Evolutionary conservation across 2,797 vertebrate species (phyloP), one percentile per base, ranked within the genome.

Genomic region (Trematomus bernacchii): DNA sequence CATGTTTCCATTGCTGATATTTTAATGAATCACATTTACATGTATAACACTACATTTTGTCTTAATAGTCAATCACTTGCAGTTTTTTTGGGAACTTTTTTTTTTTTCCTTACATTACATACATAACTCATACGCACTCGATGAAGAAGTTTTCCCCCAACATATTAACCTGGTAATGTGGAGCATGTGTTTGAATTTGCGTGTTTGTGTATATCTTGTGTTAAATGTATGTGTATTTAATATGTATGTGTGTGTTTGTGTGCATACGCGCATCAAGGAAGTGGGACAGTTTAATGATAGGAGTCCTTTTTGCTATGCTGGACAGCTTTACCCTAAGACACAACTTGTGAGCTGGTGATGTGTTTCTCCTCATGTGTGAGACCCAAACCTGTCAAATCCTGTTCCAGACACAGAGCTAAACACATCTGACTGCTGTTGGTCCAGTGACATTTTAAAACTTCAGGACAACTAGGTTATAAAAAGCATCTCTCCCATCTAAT

Each of bases 41-140:
- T 93, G 91, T 93, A 94, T 95, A 94, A 95, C 93, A 95, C 94
- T 94, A 95, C 91, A 91, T 90, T 92, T 94, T 93, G 85, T 91
- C 87, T 92, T 91, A 88, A 92, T 95, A 91, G 90, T 95, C 86
- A 91, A 90, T 92, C 88, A 92, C 89, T 94, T 93, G 89, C 87
- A 90, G 89, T 93, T 93, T 93, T 92, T 91, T 86, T 55, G 48
- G 33, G 50, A 2, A 79, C 83, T 79, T 71, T 61, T 73, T 72
- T 73, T 62, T 62, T 59, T 46, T 16, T 14, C 50, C 66, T 88
- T 92, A 95, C 93, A 94, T 91, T 91, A 37, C 33, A 33, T 33
- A 33, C 33, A 37, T 94, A 93, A 95, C 90, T 94, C 94, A 95
- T 93, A 95, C 94, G 94, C 89, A 94, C 92, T 92, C 87, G 89